Conservation (phyloP, 92 coral and sea anemone genomes). For the Ricordea florida region DNA sequence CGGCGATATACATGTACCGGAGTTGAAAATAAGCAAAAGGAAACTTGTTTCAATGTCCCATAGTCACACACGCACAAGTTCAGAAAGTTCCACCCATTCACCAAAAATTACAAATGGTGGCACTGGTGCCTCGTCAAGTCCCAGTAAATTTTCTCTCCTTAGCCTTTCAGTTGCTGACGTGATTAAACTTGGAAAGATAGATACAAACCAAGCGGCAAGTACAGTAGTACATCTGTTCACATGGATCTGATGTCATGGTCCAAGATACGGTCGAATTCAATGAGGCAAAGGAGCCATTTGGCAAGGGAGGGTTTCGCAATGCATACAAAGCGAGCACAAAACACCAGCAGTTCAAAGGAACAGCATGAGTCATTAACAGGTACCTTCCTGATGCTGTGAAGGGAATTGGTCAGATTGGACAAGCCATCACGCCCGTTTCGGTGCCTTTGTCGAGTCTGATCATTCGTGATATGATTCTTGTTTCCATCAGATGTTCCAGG, state of each 20-base stretch:
- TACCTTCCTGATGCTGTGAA: conserved; percentile 38
- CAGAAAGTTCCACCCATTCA: background rate
- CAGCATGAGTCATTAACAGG: conserved; percentile 61
- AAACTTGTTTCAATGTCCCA: background rate
- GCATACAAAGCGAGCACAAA: conserved; percentile 50
- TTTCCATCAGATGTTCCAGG: conserved; percentile 38
- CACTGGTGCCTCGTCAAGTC: conserved; percentile 18
- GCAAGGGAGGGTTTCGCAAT: conserved; percentile 37
- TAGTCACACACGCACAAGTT: background rate
- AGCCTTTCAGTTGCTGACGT: conserved; percentile 51
- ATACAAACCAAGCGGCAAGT: conserved; percentile 17
- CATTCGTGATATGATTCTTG: conserved; percentile 22
- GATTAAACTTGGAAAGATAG: conserved; percentile 64
- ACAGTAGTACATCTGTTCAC: conserved; percentile 36
- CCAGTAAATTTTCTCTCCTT: conserved; percentile 54
- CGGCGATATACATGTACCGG: background rate
- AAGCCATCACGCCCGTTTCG: no score
- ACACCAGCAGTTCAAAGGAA: conserved; percentile 7
- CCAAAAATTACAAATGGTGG: background rate
- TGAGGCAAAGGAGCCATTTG: conserved; percentile 22
- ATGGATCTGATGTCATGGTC: conserved; percentile 41
- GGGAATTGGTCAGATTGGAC: conserved; percentile 10
- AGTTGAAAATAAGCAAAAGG: background rate
- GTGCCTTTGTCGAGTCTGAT: conserved; percentile 27
- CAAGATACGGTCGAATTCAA: conserved; percentile 27